Percentiles rank a stretch among this genome's conserved stretches.
phyloP scores from a whole-genome alignment of 1,140 invertebrate species.

The Pristionchus pacificus region DNA sequence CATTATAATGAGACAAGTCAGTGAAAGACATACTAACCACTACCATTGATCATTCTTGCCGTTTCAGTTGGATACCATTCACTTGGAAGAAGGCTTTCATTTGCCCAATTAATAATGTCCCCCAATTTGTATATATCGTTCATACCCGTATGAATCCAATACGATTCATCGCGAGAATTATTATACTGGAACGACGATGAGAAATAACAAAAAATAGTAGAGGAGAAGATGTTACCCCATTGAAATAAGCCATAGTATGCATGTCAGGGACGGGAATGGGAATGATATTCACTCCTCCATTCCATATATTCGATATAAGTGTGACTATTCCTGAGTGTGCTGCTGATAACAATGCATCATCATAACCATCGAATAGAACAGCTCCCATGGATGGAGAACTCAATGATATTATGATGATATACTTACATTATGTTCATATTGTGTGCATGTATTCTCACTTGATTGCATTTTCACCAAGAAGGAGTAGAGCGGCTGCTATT shows the following conservation, averaged over 20 bases:
- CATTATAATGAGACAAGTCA: not conserved
- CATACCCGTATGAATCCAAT: not conserved
- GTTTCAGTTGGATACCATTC: not conserved
- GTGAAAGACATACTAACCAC: not conserved
- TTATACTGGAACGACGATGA: not conserved
- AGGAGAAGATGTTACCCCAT: not conserved
- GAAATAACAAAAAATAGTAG: not conserved
- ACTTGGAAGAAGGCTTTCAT: not conserved
- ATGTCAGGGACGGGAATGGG: not conserved
- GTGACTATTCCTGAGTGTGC: not conserved
- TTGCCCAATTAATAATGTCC: not conserved
- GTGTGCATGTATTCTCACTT: not conserved
- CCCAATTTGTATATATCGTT: not conserved
- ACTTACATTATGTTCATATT: too few species aligned
- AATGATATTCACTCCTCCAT: not conserved
- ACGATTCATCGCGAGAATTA: not conserved
- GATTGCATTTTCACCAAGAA: not conserved
- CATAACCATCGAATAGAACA: not conserved
- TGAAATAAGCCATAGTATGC: not conserved
- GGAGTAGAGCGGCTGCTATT: not conserved
- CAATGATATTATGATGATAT: not conserved
- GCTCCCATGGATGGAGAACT: not conserved
- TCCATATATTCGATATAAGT: not conserved
- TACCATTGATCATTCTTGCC: not conserved
- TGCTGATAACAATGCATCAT: not conserved